Conservation (phyloP, 2,797 vertebrate species). For the Macropus fuliginosus region DNA sequence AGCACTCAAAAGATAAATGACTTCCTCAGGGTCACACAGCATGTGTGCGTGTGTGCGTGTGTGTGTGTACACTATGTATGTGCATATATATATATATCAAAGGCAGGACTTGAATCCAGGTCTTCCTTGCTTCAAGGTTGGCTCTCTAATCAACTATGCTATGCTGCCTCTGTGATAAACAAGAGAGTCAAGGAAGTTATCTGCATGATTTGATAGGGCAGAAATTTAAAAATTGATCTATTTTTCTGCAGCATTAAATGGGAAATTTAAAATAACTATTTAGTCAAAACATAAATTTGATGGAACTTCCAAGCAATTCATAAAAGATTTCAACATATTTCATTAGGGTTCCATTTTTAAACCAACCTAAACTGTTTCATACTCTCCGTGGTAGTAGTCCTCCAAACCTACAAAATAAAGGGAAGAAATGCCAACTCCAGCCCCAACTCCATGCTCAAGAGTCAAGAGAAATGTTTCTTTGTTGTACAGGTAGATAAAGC, state of each 20-base stretch:
- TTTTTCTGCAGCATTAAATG: slow-evolving; percentile 42
- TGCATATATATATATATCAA: too few species aligned
- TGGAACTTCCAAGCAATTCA: slow-evolving; percentile 22
- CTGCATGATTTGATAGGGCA: slow-evolving; percentile 44
- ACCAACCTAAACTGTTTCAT: slow-evolving; percentile 34
- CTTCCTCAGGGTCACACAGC: not conserved
- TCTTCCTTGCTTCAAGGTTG: not conserved
- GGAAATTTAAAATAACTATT: slow-evolving; percentile 45
- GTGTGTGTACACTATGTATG: not conserved
- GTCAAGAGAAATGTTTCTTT: not conserved
- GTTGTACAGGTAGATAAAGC: slow-evolving; percentile 22
- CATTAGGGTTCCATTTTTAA: slow-evolving; percentile 44
- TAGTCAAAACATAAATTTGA: not conserved
- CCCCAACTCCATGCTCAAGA: slow-evolving; percentile 23
- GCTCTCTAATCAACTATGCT: not conserved
- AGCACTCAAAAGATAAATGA: not conserved
- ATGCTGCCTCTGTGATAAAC: slow-evolving; percentile 29
- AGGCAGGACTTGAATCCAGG: not conserved
- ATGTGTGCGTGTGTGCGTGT: not conserved
- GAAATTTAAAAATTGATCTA: slow-evolving; percentile 24
- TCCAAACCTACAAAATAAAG: slow-evolving; percentile 51
- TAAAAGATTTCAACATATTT: slow-evolving; percentile 41
- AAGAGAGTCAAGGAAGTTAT: slow-evolving; percentile 8
- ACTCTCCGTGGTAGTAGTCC: slow-evolving; percentile 36
- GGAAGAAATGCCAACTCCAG: slow-evolving; percentile 36